Conservation (phyloP, 2,888 invertebrate genomes). For the Beris chalybata region DNA sequence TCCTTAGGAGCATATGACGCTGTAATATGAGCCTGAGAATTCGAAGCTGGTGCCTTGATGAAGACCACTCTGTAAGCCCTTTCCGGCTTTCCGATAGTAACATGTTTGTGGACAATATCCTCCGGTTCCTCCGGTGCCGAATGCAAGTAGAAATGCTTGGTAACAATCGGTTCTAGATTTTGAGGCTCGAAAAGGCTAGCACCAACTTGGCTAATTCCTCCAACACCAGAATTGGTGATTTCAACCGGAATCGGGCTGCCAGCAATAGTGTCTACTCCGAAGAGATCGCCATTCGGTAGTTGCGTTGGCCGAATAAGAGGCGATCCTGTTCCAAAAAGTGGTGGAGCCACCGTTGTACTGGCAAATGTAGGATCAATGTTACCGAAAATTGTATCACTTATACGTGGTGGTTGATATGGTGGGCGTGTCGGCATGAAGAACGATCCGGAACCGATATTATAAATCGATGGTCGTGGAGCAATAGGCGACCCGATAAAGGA, state of each 20-base stretch:
- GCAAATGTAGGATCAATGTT: conserved; percentile 6
- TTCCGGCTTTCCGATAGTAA: conserved; percentile 50
- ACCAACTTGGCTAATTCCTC: not conserved
- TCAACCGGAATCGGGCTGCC: conserved; percentile 16
- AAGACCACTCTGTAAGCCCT: conserved; percentile 54
- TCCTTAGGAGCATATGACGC: conserved; percentile 49
- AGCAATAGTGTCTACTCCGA: not conserved
- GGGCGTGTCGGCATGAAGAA: not conserved
- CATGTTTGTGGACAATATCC: conserved; percentile 45
- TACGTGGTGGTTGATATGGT: conserved; percentile 20
- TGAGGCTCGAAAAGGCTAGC: not conserved
- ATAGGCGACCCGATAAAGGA: not conserved
- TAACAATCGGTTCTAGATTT: conserved; percentile 46
- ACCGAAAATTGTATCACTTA: conserved; percentile 12
- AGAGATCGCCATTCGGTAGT: not conserved
- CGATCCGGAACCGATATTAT: no score
- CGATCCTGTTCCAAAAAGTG: not conserved
- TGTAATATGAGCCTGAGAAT: conserved; percentile 23
- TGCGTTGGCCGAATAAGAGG: not conserved
- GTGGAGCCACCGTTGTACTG: conserved; percentile 14
- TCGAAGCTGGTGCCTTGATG: conserved; percentile 50
- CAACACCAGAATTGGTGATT: conserved; percentile 6
- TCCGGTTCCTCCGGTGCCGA: conserved; percentile 53
- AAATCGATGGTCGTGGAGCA: not conserved
- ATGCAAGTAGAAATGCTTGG: conserved; percentile 52